Base-by-base conservation (phyloP, 2,113 vertebrate species). In the Conger conger region DNA sequence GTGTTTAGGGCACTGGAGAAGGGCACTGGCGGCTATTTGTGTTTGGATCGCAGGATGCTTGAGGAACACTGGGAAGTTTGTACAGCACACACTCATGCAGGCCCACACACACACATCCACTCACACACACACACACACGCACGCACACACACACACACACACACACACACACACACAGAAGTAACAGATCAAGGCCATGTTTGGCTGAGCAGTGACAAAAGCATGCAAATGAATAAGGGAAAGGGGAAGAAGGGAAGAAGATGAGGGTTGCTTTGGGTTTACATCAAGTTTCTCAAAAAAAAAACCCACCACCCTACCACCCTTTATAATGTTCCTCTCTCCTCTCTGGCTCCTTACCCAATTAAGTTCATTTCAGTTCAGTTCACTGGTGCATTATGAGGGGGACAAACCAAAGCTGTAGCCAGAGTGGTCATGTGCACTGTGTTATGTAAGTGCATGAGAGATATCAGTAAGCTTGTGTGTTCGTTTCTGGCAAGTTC, bases 21-120 rank as follows among this genome's bases (percentile, higher is more conserved):
- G 23, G 36, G 73, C 81, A 50, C 84, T 81, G n/a, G 53, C 50
- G 80, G 78, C 82, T 88, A 80, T 88, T 88, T 85, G 82, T 63
- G 85, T 73, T 11, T 5, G 17, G 60, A 80, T 73, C 79, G 78
- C 57, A 79, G 50, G 76, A 37, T 11, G 15, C 53, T 85, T 33
- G 35, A n/a, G 38, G 60, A 81, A 81, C 35, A 33, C 16, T 6
- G 45, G 33, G 77, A 76, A 80, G 80, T 78, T 84, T 27, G 5
- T 9, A 6, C 33, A 50, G 73, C 20, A 50, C 18, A 18, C 11
- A 60, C 73, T 54, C 45, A 42, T 13, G 60, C 42, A 27, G 20
- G 27, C 13, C 2, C 54, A 63, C 57, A 27, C 57, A 63, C 57
- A 27, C 57, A 63, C 23, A 27, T 4, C 2, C 9, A 27, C 54